Percentiles rank a stretch among this genome's conserved stretches.
Conservation (phyloP, 2,113 vertebrate species). For the Lonchura striata region DNA sequence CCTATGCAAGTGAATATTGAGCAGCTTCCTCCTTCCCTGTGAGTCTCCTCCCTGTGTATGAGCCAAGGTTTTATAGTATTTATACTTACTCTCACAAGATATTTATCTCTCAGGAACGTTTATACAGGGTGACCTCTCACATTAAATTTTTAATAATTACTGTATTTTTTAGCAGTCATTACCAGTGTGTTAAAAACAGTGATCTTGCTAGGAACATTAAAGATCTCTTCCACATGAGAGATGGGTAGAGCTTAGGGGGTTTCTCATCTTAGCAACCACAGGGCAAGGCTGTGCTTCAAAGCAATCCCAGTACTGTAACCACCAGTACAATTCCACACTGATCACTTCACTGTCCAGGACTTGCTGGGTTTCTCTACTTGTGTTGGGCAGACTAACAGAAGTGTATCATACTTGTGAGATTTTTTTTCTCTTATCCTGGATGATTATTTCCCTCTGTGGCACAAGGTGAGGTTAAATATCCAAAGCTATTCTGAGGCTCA, state of each 20-base stretch:
- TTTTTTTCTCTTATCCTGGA: not conserved
- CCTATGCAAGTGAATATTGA: not conserved
- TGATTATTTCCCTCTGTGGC: not conserved
- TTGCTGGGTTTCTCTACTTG: not conserved
- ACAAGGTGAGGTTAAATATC: not conserved
- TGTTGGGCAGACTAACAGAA: not conserved
- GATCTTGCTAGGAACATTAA: not conserved
- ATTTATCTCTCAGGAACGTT: not conserved
- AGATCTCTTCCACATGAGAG: not conserved
- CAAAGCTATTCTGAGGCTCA: not conserved
- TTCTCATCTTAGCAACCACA: not conserved
- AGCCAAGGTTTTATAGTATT: not conserved
- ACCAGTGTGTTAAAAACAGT: not conserved
- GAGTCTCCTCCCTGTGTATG: not conserved
- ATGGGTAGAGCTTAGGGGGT: not conserved
- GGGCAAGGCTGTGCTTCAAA: not conserved
- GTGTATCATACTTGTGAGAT: not conserved
- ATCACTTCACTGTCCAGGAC: not conserved
- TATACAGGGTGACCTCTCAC: not conserved
- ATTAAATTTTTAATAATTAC: not conserved
- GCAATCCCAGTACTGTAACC: not conserved
- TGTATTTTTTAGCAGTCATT: not conserved
- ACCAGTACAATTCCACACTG: not conserved
- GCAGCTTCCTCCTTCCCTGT: not conserved
- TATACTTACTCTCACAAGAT: not conserved